Evolutionary conservation across 2,888 invertebrate species (phyloP).

Genomic region (Epistrophe grossulariae): DNA sequence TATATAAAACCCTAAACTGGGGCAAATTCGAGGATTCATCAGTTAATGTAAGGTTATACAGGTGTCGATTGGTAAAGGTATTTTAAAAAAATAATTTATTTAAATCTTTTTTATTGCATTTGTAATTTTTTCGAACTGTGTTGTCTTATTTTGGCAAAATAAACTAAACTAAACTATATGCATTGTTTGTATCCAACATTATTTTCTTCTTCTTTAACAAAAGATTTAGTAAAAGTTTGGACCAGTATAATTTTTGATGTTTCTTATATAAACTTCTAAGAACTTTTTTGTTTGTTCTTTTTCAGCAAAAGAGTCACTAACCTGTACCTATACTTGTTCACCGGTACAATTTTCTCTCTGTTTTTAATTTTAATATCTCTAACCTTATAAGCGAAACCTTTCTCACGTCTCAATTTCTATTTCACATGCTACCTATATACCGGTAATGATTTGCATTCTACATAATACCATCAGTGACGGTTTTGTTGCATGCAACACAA

Average conservation of each 20-base stretch:
- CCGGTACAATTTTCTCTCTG: conserved; percentile 5
- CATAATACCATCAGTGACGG: conserved; percentile 36
- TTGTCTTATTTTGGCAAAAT: too few relatives aligned
- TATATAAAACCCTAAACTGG: too few relatives aligned
- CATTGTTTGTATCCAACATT: too few relatives aligned
- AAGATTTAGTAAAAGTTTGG: neutral
- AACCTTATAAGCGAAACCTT: conserved; percentile 70
- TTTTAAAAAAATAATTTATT: too few relatives aligned
- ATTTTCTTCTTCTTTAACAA: neutral
- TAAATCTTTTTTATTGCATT: too few relatives aligned
- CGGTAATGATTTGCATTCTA: conserved; percentile 31
- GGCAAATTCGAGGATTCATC: too few relatives aligned
- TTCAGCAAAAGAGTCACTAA: conserved; percentile 25
- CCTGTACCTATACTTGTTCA: neutral
- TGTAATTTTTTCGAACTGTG: too few relatives aligned
- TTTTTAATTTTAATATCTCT: conserved; percentile 52
- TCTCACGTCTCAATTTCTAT: conserved; percentile 66
- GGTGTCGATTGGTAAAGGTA: too few relatives aligned
- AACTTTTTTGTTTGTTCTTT: neutral
- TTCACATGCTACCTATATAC: conserved; percentile 48
- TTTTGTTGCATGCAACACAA: conserved; percentile 51
- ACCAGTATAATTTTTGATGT: neutral
- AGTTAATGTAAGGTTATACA: too few relatives aligned
- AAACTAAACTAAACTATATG: too few relatives aligned
- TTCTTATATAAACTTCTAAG: neutral